phyloP scores from a whole-genome alignment of 2,113 vertebrate species.

The Paratilapia polleni region DNA sequence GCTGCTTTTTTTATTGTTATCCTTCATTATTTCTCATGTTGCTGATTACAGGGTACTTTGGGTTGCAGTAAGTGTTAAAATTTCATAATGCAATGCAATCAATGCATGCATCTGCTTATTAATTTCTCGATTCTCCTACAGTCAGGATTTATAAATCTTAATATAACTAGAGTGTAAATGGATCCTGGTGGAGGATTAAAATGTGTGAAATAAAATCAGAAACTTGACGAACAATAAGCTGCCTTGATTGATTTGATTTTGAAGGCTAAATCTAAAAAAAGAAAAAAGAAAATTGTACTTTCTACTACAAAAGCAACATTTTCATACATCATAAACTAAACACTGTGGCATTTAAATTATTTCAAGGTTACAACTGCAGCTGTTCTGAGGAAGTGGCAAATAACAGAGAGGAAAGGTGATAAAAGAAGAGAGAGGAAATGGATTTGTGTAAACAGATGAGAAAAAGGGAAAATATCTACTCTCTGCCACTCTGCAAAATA shows the following conservation, averaged over 20 bases:
- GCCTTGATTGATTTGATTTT: not conserved
- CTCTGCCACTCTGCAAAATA: too few relatives aligned
- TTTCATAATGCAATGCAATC: not conserved
- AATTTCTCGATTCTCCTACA: not conserved
- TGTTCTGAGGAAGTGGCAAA: not conserved
- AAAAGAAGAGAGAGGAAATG: not conserved
- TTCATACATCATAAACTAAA: not conserved
- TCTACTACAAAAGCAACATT: not conserved
- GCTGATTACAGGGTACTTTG: not conserved
- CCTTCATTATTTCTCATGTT: not conserved
- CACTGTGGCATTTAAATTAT: not conserved
- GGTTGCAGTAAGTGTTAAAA: not conserved
- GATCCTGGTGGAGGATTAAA: not conserved
- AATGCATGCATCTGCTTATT: not conserved
- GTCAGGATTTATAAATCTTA: not conserved
- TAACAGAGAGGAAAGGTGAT: not conserved
- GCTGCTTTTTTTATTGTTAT: not conserved
- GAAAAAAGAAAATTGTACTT: not conserved
- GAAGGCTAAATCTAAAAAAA: not conserved
- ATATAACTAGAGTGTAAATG: not conserved
- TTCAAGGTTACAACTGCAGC: not conserved
- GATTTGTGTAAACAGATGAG: not conserved
- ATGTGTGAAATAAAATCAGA: not conserved
- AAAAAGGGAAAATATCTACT: not conserved
- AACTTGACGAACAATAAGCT: not conserved